Evolutionary conservation across 92 coral and sea anemone genomes (phyloP).

Genomic region (Actinernus sp.): DNA sequence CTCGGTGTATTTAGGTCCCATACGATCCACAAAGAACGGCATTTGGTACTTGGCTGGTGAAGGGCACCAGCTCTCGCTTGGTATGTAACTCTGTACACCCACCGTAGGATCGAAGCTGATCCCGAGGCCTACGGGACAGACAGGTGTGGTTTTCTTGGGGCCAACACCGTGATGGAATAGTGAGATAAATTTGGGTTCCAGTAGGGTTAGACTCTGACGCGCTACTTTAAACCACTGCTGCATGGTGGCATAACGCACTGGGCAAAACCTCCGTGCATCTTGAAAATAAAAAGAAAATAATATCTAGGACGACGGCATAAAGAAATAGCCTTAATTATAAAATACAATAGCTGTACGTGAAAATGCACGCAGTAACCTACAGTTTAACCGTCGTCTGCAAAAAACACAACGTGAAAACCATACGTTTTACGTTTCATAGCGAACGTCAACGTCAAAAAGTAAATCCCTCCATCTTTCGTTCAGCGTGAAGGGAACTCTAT

Average conservation of each 20-base stretch:
- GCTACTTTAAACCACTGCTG: conserved; percentile 49
- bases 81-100: conserved; percentile 50
- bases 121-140: conserved; percentile 44
- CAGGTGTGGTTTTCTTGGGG: conserved; percentile 54
- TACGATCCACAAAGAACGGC: conserved; percentile 78
- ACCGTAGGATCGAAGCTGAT: conserved; percentile 46
- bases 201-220: conserved; percentile 19
- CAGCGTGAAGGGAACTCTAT: too few relatives aligned
- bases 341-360: too few relatives aligned
- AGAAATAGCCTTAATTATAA: too few relatives aligned
- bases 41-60: conserved; percentile 36
- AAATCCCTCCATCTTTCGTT: too few relatives aligned
- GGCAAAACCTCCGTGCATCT: conserved; percentile 51
- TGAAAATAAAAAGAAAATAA: conserved; percentile 5
- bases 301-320: too few relatives aligned
- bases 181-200: conserved; percentile 18
- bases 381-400: too few relatives aligned
- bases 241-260: conserved; percentile 60
- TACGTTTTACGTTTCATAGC: too few relatives aligned
- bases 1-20: conserved; percentile 68
- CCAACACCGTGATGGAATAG: conserved; percentile 48
- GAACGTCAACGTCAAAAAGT: too few relatives aligned
- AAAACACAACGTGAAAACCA: too few relatives aligned
- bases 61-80: conserved; percentile 45
- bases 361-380: too few relatives aligned